phyloP scores from a whole-genome alignment of 2,888 invertebrate genomes.

The Dasysyrphus tricinctus region DNA sequence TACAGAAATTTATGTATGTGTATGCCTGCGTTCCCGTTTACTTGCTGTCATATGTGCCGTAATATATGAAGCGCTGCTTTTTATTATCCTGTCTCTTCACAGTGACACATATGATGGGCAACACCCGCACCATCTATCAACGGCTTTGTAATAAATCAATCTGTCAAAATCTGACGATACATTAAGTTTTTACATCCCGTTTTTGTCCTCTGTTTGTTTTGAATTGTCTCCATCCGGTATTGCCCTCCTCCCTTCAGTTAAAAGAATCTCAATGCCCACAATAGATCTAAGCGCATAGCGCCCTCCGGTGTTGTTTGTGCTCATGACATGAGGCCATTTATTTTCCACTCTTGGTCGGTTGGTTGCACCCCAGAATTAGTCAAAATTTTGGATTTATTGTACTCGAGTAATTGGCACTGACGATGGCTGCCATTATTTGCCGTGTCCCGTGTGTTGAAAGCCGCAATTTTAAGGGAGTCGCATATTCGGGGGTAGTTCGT shows the following conservation, averaged over 20 bases:
- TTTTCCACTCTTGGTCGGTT: slow-evolving; percentile 54
- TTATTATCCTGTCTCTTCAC: slow-evolving; percentile 65
- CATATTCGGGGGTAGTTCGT: neutral
- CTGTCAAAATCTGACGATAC: slow-evolving; percentile 70
- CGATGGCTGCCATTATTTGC: slow-evolving; percentile 31
- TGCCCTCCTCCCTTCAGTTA: neutral
- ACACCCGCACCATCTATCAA: slow-evolving; percentile 69
- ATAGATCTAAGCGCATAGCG: slow-evolving; percentile 23
- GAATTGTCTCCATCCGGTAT: neutral
- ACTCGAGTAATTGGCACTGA: slow-evolving; percentile 54
- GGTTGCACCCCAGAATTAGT: slow-evolving; percentile 66
- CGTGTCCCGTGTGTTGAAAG: slow-evolving; percentile 36
- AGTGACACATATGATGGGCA: slow-evolving; percentile 54
- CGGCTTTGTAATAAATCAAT: slow-evolving; percentile 67
- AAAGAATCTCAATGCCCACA: slow-evolving; percentile 30
- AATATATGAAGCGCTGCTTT: slow-evolving; percentile 53
- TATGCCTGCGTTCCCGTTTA: neutral
- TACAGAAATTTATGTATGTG: neutral
- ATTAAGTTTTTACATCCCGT: slow-evolving; percentile 58
- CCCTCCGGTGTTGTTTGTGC: slow-evolving; percentile 7
- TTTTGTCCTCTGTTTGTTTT: slow-evolving; percentile 35
- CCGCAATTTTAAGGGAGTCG: slow-evolving; percentile 29
- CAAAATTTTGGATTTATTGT: slow-evolving; percentile 64
- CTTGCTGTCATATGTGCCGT: slow-evolving; percentile 22
- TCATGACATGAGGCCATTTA: slow-evolving; percentile 60